Evolutionary conservation across 2,888 invertebrate genomes (phyloP), one percentile per base, ranked within the genome.

Genomic region (Crematogaster levior): DNA sequence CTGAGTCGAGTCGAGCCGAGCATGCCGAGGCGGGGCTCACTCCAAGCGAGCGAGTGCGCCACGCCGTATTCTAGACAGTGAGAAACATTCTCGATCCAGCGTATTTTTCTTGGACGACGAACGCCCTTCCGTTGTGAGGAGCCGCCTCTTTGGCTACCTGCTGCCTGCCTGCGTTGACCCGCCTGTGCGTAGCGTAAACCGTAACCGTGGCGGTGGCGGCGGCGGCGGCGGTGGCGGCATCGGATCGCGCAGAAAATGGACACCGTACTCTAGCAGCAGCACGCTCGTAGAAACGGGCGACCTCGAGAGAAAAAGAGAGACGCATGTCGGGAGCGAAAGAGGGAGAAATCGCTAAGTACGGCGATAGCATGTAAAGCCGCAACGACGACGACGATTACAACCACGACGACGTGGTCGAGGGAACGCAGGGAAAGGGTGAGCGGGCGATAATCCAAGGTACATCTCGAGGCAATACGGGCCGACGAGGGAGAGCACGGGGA

Each of bases 181-280:
- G 79, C 74, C 75, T 73, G 83, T 83, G 77, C 84, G 81, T 85
- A 85, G 89, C 88, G 80, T 87, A 86, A n/a, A 84, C 70, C 82
- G 86, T 51, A n/a, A 58, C 66, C 72, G 87, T 1, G 40, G 63
- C 37, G 21, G 61, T n/a, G 34, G 34, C 21, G 37, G 40, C 18
- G 60, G 37, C 3, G 34, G n/a, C n/a, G 61, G 37, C 27, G 30
- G 9, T 9, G 60, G n/a, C 46, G 40, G 82, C 74, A 61, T 83
- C 82, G 84, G 73, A 83, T 43, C 84, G 82, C 88, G 89, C 89
- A 92, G 92, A 93, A 93, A 93, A 93, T 93, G 93, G 93, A 93
- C 90, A 93, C 92, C 91, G 91, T 89, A 88, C 86, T 66, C 68
- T 66, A 80, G 79, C 80, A 68, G 15, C 51, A 60, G 27, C 63